Percentiles rank a stretch among this genome's conserved stretches.
phyloP scores from a whole-genome alignment of 1,140 invertebrate species.

The Lordiphosa collinella region DNA sequence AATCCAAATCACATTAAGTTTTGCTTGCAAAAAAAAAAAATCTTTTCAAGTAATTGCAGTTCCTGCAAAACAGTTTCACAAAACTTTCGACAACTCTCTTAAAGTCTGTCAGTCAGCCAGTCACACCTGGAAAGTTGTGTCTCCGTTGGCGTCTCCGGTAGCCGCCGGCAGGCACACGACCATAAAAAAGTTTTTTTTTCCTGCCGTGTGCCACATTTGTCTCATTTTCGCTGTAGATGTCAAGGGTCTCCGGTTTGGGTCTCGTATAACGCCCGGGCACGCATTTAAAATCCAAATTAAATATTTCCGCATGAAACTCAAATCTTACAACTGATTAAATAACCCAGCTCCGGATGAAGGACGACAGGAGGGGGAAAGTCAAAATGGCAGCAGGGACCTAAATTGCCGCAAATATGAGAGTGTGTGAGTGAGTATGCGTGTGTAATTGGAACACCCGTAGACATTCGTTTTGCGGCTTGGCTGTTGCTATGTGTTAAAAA shows the following conservation, averaged over 20 bases:
- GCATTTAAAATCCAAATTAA: conserved; percentile 78
- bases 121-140: conserved; percentile 41
- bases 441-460: conserved; percentile 56
- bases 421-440: conserved; percentile 16
- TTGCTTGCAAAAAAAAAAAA: too few relatives aligned
- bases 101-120: conserved; percentile 14
- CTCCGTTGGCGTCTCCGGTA: conserved; percentile 7
- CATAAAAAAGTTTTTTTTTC: neutral
- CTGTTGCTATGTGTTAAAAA: conserved; percentile 26
- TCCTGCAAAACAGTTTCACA: too few relatives aligned
- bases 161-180: neutral
- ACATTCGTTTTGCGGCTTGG: conserved; percentile 37
- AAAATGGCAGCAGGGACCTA: conserved; percentile 60
- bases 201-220: conserved; percentile 49
- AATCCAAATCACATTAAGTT: too few relatives aligned
- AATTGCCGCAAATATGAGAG: conserved; percentile 58
- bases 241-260: conserved; percentile 52
- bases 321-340: conserved; percentile 78
- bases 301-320: conserved; percentile 76
- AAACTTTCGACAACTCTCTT: conserved; percentile 1
- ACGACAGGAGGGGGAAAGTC: conserved; percentile 39
- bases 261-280: conserved; percentile 61
- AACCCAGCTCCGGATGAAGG: conserved; percentile 39
- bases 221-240: conserved; percentile 44
- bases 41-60: too few relatives aligned